Conservation (phyloP, 64 coral and sea anemone genomes). For the Exaiptasia diaphana region DNA sequence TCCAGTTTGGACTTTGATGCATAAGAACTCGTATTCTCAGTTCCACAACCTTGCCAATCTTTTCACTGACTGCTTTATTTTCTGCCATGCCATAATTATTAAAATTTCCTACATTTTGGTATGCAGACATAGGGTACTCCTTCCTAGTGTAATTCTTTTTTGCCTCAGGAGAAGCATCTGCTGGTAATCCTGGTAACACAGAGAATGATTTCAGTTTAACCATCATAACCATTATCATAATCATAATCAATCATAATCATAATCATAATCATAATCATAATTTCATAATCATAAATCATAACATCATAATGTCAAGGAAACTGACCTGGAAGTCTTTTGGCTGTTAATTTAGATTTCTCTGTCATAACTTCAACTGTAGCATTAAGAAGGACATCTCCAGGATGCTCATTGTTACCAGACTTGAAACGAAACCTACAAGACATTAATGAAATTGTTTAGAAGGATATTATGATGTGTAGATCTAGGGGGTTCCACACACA, state of each 20-base stretch:
- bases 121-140: constrained; percentile 61
- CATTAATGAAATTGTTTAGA: background rate
- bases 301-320: too few species aligned
- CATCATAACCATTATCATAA: background rate
- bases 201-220: background rate
- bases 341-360: constrained; percentile 21
- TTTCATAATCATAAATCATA: too few species aligned
- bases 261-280: background rate
- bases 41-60: constrained; percentile 72
- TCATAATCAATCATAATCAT: background rate
- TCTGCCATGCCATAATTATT: constrained; percentile 62
- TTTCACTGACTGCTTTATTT: constrained; percentile 36
- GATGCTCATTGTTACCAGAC: constrained; percentile 93
- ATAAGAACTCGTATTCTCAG: constrained; percentile 76
- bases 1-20: constrained; percentile 82
- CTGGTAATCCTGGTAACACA: background rate
- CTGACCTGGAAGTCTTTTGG: constrained; percentile 56
- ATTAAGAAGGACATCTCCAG: constrained; percentile 87
- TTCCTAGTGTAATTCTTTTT: constrained; percentile 68
- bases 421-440: constrained; percentile 82
- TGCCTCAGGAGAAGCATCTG: constrained; percentile 67
- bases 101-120: constrained; percentile 69
- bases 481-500: too few species aligned
- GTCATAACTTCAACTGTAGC: constrained; percentile 89
- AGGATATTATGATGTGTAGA: background rate